Percentiles rank a stretch among this genome's conserved stretches.
These are phyloP conservation scores for Leistus spinibarbis DNA, from an alignment of 2,888 invertebrate genomes.

Conservation along the genomic window DNA sequence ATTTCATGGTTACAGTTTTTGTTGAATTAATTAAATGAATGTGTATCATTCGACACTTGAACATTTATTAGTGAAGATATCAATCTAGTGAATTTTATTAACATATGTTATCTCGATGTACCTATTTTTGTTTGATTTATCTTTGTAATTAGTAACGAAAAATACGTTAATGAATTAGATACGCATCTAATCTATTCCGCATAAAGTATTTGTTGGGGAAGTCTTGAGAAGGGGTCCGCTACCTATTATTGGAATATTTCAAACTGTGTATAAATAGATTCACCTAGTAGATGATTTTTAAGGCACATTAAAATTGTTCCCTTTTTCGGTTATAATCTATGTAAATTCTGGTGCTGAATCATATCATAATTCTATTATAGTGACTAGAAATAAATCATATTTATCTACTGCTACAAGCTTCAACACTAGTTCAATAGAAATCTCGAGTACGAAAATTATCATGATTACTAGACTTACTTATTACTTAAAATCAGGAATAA, in stretches of 20 bases:
- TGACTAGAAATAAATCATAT: no score
- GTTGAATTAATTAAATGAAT: neutral
- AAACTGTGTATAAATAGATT: no score
- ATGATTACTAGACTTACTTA: no score
- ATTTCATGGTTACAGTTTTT: neutral
- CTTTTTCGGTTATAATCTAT: no score
- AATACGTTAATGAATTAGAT: neutral
- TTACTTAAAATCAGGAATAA: no score
- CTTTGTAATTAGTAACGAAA: slow-evolving; percentile 9
- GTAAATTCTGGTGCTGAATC: no score
- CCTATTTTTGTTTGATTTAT: slow-evolving; percentile 19
- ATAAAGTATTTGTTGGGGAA: neutral
- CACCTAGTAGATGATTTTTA: no score
- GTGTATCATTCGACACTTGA: neutral
- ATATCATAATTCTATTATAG: no score
- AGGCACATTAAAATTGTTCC: no score
- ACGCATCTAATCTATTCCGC: neutral
- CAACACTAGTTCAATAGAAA: no score
- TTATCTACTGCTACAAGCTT: no score
- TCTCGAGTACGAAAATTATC: no score
- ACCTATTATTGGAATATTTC: neutral
- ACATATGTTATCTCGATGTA: slow-evolving; percentile 17
- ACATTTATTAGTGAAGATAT: neutral
- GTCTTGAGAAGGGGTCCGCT: neutral
- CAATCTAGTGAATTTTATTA: slow-evolving; percentile 6